Conservation (phyloP, 2,797 vertebrate genomes). For the Sebastes nivosus region DNA sequence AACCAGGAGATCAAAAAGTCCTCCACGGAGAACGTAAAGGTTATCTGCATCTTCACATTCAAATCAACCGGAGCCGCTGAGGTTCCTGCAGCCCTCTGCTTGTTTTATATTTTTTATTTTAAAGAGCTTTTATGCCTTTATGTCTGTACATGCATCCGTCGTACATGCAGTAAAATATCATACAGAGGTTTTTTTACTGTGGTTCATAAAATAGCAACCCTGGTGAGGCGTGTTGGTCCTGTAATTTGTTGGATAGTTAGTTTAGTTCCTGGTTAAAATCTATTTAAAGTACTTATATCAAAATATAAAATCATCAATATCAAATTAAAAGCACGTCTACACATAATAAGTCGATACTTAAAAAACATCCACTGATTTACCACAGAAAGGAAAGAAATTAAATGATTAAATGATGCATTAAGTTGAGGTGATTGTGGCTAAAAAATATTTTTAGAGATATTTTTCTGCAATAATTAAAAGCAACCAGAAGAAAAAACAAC, state of each 20-base stretch:
- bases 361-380: constrained; percentile 36
- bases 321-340: constrained; percentile 50
- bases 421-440: constrained; percentile 14
- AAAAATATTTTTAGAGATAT: background rate
- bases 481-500: background rate
- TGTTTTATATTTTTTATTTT: background rate
- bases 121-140: constrained; percentile 13
- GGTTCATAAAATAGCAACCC: constrained; percentile 33
- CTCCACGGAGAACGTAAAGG: constrained; percentile 75
- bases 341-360: constrained; percentile 9
- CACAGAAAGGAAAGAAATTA: constrained; percentile 20
- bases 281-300: constrained; percentile 40
- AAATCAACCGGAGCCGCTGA: constrained; percentile 25
- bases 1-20: constrained; percentile 67
- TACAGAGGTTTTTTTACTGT: constrained; percentile 3
- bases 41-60: constrained; percentile 79
- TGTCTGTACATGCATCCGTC: constrained; percentile 40
- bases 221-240: constrained; percentile 56
- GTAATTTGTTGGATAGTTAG: constrained; percentile 16
- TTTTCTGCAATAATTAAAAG: background rate
- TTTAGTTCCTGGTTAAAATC: constrained; percentile 54
- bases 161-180: constrained; percentile 28
- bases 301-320: constrained; percentile 61
- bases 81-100: constrained; percentile 20
- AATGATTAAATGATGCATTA: background rate